Base-by-base conservation (phyloP, 1,140 invertebrate genomes). In the Eubasilissa regina region DNA sequence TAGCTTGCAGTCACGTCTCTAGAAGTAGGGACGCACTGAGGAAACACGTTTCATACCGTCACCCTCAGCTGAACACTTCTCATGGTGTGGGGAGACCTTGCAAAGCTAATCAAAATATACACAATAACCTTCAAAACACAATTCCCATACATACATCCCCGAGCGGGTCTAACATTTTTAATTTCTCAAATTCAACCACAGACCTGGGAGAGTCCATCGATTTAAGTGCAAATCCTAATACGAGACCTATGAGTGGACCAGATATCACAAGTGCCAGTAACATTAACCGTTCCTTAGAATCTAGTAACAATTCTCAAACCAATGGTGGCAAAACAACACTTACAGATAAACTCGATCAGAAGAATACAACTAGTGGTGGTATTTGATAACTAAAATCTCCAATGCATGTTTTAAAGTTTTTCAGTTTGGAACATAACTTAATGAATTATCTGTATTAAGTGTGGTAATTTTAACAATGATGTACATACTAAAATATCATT, bases 41-140 rank as follows among this genome's bases (percentile, higher is more conserved):
- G 66, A 97, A 97, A 86, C 96, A 97, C 84, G 94, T 97, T 19
- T 95, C 95, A 0, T 97, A 97, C 84, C 90, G 95, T 80, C 95
- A 96, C 87, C 92, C 94, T 3, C 81, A 83, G 44, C 64, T 83
- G 15, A 83, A 73, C 45, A 64, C 78, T 13, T 83, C 81, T 8
- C 81, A 83, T 64, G 66, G 81, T 4, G 81, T 83, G 7, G 81
- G 81, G 4, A 78, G 81, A 60, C 81, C 81, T 7, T 83, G 81
- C 58, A 83, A 83, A 47, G 53, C 81, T 7, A 80, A 76, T 77
- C 81, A 77, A 35, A 79, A 81, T 62, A 76, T 15, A 25, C 80
- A 75, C 21, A 74, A 55, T 11, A 51, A 48, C 25, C 56, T 56
- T 25, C 25, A 43, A 11, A 12, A 9, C 19, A 35, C 25, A 35